A percentile compares a stretch with the other conserved stretches of the same genome.
phyloP scores from a whole-genome alignment of 2,888 invertebrate species.

The Strigamia transsilvanica region DNA sequence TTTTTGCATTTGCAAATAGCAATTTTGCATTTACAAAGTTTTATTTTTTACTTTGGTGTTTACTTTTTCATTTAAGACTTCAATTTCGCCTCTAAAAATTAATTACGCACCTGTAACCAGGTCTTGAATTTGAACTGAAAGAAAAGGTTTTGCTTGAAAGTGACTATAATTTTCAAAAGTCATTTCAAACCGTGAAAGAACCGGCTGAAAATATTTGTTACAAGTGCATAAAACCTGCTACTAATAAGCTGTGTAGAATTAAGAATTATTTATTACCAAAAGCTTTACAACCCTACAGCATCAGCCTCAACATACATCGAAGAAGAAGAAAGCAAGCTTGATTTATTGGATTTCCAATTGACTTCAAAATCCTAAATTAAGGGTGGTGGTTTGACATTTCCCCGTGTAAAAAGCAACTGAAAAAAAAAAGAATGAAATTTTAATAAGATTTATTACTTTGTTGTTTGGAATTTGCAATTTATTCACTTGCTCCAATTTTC shows the following conservation, averaged over 20 bases:
- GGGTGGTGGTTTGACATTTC: slow-evolving; percentile 13
- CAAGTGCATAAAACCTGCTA: neutral
- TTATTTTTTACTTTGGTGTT: too few relatives aligned
- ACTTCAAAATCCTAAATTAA: neutral
- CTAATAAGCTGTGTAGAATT: neutral
- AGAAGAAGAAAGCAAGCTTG: neutral
- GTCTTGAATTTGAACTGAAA: too few relatives aligned
- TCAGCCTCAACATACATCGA: too few relatives aligned
- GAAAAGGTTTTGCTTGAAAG: too few relatives aligned
- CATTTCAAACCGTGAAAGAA: too few relatives aligned
- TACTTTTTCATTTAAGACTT: too few relatives aligned
- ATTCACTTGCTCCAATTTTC: slow-evolving; percentile 59
- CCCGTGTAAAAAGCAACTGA: neutral
- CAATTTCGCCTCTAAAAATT: too few relatives aligned
- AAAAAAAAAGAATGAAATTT: neutral
- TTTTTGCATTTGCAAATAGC: too few relatives aligned
- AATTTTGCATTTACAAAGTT: too few relatives aligned
- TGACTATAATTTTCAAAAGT: too few relatives aligned
- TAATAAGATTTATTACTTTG: slow-evolving; percentile 19
- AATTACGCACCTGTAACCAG: too few relatives aligned
- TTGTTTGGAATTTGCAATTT: neutral
- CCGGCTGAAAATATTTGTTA: too few relatives aligned
- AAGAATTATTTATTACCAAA: neutral
- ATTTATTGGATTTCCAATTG: slow-evolving; percentile 16
- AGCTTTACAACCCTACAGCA: neutral